Percentiles rank a stretch among this genome's conserved stretches.
These are phyloP conservation scores for Podargus strigoides DNA, from an alignment of 2,797 vertebrate species.

Conservation along the genomic window DNA sequence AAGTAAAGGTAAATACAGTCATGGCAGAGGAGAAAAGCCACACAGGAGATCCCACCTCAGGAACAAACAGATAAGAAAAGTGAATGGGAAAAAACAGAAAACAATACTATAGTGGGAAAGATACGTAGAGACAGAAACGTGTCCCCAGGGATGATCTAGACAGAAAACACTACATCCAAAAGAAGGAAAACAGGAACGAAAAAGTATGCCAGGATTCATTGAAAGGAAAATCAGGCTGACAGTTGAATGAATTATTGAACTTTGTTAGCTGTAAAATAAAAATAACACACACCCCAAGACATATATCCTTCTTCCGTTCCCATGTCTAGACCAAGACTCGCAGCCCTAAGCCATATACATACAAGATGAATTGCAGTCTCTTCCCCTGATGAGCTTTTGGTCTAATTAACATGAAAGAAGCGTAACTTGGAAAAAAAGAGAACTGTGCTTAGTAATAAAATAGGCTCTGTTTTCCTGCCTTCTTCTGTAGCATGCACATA, in stretches of 20 bases:
- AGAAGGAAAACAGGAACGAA: not conserved
- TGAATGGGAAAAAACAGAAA: not conserved
- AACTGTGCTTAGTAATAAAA: not conserved
- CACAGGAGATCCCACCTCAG: not conserved
- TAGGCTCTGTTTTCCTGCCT: not conserved
- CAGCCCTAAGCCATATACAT: not conserved
- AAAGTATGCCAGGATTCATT: not conserved
- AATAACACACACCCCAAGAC: not conserved
- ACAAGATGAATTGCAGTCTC: not conserved
- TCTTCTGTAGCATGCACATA: not conserved
- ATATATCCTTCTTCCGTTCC: not conserved
- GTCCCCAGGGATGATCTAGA: not conserved
- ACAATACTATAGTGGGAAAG: not conserved
- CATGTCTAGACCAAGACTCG: rapidly evolving
- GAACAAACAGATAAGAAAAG: not conserved
- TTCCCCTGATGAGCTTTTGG: not conserved
- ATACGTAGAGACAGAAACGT: not conserved
- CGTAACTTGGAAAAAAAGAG: not conserved
- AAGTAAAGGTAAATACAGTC: not conserved
- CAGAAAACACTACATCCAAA: not conserved
- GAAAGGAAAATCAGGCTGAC: not conserved
- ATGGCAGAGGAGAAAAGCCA: not conserved
- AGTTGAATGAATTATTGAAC: not conserved
- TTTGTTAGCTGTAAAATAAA: not conserved
- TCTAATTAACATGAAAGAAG: not conserved